A percentile compares a stretch with the other conserved stretches of the same genome.
Evolutionary conservation across 2,797 vertebrate species (phyloP).

Genomic region (Selene dorsalis): DNA sequence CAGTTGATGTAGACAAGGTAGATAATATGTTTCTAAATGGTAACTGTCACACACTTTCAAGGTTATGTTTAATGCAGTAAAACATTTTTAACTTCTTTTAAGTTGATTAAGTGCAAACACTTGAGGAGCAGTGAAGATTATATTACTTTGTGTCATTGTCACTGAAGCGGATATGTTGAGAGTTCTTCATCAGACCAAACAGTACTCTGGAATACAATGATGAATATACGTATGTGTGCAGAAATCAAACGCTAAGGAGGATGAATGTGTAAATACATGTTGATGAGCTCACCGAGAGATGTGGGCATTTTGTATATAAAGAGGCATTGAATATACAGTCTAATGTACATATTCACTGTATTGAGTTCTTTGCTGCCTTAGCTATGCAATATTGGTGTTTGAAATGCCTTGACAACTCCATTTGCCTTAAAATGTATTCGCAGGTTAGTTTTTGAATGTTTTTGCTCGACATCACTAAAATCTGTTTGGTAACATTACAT

Average conservation of each 20-base stretch:
- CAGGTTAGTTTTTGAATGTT: conserved; percentile 73
- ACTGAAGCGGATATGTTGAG: conserved; percentile 71
- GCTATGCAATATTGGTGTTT: conserved; percentile 87
- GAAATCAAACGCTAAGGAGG: conserved; percentile 46
- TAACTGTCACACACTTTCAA: conserved; percentile 49
- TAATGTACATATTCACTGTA: conserved; percentile 78
- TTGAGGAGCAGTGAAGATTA: conserved; percentile 39
- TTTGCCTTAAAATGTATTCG: conserved; percentile 84
- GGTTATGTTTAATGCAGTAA: conserved; percentile 66
- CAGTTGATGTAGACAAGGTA: conserved; percentile 21
- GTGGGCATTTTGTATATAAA: conserved; percentile 73
- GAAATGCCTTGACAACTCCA: conserved; percentile 86
- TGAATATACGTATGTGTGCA: conserved; percentile 37
- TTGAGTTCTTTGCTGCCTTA: conserved; percentile 80
- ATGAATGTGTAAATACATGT: conserved; percentile 75
- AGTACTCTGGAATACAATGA: conserved; percentile 58
- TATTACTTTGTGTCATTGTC: conserved; percentile 70
- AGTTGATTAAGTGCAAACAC: conserved; percentile 44
- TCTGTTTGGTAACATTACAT: conserved; percentile 61
- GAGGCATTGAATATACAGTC: conserved; percentile 63
- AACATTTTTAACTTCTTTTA: conserved; percentile 49
- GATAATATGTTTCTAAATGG: conserved; percentile 41
- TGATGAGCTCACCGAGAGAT: conserved; percentile 48
- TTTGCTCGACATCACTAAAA: conserved; percentile 44
- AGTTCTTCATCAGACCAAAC: conserved; percentile 64